phyloP scores from a whole-genome alignment of 2,113 vertebrate species.

The Anolis sagrei region DNA sequence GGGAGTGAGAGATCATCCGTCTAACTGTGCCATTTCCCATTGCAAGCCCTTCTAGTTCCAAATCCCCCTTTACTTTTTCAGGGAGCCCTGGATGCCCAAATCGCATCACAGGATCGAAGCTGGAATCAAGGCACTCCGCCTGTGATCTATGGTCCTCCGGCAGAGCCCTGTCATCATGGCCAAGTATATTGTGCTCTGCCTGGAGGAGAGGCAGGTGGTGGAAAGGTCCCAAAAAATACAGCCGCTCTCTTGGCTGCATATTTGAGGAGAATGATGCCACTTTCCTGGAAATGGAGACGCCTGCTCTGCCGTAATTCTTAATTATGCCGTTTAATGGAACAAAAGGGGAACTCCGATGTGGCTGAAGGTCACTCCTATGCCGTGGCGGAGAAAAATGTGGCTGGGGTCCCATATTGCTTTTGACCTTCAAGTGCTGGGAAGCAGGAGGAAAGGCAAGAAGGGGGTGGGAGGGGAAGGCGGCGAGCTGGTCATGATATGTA shows the following conservation, averaged over 20 bases:
- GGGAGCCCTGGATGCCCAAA: too few relatives aligned
- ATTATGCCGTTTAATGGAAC: constrained; percentile 38
- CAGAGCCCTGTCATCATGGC: not conserved
- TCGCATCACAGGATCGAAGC: not conserved
- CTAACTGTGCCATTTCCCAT: not conserved
- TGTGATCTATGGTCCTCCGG: not conserved
- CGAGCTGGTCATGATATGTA: not conserved
- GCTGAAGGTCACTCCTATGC: constrained; percentile 15
- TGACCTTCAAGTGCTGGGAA: constrained; percentile 32
- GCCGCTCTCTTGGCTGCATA: constrained; percentile 19
- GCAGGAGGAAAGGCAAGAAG: not conserved
- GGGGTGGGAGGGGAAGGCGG: not conserved
- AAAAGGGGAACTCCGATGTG: constrained; percentile 12
- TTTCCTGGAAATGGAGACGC: constrained; percentile 27
- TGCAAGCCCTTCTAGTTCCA: too few relatives aligned
- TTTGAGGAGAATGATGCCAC: constrained; percentile 24
- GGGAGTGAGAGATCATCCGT: not conserved
- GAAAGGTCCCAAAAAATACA: not conserved
- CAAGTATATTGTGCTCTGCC: not conserved
- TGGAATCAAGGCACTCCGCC: not conserved
- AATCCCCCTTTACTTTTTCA: not conserved
- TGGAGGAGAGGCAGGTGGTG: not conserved
- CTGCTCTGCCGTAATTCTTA: constrained; percentile 25
- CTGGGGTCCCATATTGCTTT: not conserved
- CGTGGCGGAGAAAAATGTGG: not conserved